A percentile compares a stretch with the other conserved stretches of the same genome.
Evolutionary conservation across 2,888 invertebrate genomes (phyloP).

Genomic region (Pachycephus smyrnensis): DNA sequence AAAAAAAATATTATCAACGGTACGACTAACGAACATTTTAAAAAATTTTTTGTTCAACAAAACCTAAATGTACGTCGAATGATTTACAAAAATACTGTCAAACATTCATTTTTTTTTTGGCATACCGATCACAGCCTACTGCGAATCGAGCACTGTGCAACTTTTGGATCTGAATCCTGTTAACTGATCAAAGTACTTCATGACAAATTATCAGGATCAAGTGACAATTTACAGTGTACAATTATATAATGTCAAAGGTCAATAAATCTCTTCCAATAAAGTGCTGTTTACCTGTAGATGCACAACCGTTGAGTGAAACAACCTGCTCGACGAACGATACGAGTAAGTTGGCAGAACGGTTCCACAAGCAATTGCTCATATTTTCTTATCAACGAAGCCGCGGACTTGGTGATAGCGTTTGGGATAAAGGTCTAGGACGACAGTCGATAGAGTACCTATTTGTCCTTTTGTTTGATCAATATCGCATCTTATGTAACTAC

Average conservation of each 20-base stretch:
- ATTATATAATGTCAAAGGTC: no score
- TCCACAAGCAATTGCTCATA: constrained; percentile 37
- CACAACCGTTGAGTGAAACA: constrained; percentile 16
- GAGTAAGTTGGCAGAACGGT: constrained; percentile 32
- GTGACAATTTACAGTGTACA: no score
- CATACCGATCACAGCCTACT: no score
- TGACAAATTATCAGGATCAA: no score
- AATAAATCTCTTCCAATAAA: background rate
- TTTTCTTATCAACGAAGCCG: background rate
- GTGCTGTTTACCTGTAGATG: constrained; percentile 22
- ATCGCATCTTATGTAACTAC: constrained; percentile 32
- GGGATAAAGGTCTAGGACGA: constrained; percentile 25
- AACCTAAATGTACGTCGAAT: no score
- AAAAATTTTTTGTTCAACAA: no score
- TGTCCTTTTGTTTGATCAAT: constrained; percentile 61
- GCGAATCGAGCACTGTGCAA: no score
- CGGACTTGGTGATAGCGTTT: constrained; percentile 2
- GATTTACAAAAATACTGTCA: no score
- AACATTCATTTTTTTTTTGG: no score
- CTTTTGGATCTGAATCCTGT: no score
- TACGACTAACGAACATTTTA: constrained; percentile 29
- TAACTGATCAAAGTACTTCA: no score
- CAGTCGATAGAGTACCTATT: constrained; percentile 31
- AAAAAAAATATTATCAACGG: constrained; percentile 29
- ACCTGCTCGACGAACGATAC: constrained; percentile 34